Evolutionary conservation across 2,888 invertebrate genomes (phyloP).

Genomic region (Pandemis heparana): DNA sequence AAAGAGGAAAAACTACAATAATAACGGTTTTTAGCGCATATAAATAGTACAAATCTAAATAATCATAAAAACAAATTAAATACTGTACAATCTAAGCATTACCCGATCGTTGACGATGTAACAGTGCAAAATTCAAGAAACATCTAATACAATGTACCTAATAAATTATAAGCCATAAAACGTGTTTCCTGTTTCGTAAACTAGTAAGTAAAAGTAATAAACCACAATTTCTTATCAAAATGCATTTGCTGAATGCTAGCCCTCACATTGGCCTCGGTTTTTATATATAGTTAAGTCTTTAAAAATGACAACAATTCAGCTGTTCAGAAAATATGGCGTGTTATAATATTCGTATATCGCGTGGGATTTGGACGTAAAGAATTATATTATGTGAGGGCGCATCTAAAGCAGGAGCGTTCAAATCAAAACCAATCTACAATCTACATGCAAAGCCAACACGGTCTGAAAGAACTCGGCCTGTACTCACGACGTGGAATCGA

Average conservation of each 20-base stretch:
- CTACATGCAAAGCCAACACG: conserved; percentile 53
- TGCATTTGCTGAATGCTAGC: conserved; percentile 14
- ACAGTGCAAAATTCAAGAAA: neutral
- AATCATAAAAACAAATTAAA: neutral
- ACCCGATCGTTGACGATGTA: neutral
- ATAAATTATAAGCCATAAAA: neutral
- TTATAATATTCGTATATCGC: neutral
- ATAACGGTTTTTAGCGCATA: neutral
- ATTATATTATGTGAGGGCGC: conserved; percentile 10
- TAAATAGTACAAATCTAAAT: neutral
- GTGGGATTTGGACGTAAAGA: neutral
- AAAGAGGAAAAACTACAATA: neutral
- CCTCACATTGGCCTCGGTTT: neutral
- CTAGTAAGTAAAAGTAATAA: neutral
- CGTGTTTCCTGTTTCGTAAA: neutral
- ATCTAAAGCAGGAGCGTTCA: neutral
- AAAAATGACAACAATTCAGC: neutral
- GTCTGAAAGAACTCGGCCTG: conserved; percentile 45
- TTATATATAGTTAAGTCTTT: neutral
- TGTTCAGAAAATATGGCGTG: neutral
- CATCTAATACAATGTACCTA: neutral
- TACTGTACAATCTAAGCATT: conserved; percentile 7
- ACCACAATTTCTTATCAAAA: conserved; percentile 24
- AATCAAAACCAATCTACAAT: conserved; percentile 16
- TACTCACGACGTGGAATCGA: conserved; percentile 80